These are phyloP conservation scores for Temnothorax curvispinosus DNA, from an alignment of 1,140 invertebrate species.

Conservation along the genomic window DNA sequence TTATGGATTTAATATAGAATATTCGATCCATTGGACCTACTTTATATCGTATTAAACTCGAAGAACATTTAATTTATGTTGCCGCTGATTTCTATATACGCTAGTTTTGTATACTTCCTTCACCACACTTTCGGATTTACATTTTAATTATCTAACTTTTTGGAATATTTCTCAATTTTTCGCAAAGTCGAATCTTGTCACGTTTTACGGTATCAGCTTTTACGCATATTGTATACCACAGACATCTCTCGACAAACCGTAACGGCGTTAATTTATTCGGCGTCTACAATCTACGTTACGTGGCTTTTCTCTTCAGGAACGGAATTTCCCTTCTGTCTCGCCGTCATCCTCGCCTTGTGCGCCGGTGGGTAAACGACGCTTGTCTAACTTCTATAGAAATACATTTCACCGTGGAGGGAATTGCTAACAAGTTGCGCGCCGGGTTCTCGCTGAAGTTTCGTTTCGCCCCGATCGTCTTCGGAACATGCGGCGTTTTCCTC, in stretches of 20 bases:
- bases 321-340: conserved; percentile 59
- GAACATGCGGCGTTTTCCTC: conserved; percentile 44
- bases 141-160: neutral
- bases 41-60: neutral
- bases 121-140: neutral
- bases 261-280: conserved; percentile 50
- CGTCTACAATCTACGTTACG: conserved; percentile 39
- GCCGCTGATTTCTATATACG: neutral
- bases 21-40: neutral
- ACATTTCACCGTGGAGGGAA: conserved; percentile 66
- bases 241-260: conserved; percentile 22
- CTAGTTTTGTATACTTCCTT: neutral
- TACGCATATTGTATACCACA: neutral
- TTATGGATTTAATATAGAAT: neutral
- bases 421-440: conserved; percentile 58
- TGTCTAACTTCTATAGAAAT: conserved; percentile 68
- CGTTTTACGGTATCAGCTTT: neutral
- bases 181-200: neutral
- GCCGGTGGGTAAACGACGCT: conserved; percentile 55
- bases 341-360: conserved; percentile 41
- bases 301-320: conserved; percentile 57
- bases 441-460: conserved; percentile 3
- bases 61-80: neutral
- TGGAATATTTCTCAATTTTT: too few relatives aligned
- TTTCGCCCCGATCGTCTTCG: conserved; percentile 9